Evolutionary conservation across 2,888 invertebrate genomes (phyloP), one percentile per base, ranked within the genome.

Genomic region (Agrochola lota): DNA sequence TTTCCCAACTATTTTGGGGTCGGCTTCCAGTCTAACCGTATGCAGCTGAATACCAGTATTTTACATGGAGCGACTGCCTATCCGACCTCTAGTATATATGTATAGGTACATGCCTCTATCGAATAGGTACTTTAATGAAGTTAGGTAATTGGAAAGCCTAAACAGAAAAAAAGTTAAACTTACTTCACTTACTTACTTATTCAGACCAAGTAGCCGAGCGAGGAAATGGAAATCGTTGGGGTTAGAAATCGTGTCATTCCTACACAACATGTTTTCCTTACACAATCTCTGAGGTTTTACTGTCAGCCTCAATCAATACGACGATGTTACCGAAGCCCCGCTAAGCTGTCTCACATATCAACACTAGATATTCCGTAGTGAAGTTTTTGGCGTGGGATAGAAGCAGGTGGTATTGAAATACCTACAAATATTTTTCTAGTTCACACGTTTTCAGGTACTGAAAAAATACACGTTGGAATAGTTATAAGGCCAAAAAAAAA

Each of bases 301-400:
- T 11, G 52, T 59, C 59, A 40, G 43, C 12, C 40, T 35, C 55
- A 72, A 73, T 83, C 83, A 81, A 81, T 73, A 85, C 12, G 20
- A 60, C 35, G 15, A 20, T 69, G 35, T 73, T 60, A 55, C 60
- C 49, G 40, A 73, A 55, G 17, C 62, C 57, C 40, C 49, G 43
- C 23, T 71, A 63, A 77, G 67, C 81, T 77, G 62, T 66, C 64
- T 74, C 40, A 26, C 52, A 7, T 74, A 69, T 64, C 66, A 78
- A 70, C 52, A 63, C 35, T 46, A 74, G 66, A 74, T 74, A 71
- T 71, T 35, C 26, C n/a, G 26, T 55, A 11, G 17, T n/a, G n/a
- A 62, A 67, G n/a, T 40, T 74, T 71, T 49, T 20, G 20, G 8
- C 62, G 80, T 74, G 81, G 30, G 74, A 82, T 59, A 40, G 2